Evolutionary conservation across 2,797 vertebrate genomes (phyloP), one percentile per base, ranked within the genome.

Genomic region (Masticophis lateralis): DNA sequence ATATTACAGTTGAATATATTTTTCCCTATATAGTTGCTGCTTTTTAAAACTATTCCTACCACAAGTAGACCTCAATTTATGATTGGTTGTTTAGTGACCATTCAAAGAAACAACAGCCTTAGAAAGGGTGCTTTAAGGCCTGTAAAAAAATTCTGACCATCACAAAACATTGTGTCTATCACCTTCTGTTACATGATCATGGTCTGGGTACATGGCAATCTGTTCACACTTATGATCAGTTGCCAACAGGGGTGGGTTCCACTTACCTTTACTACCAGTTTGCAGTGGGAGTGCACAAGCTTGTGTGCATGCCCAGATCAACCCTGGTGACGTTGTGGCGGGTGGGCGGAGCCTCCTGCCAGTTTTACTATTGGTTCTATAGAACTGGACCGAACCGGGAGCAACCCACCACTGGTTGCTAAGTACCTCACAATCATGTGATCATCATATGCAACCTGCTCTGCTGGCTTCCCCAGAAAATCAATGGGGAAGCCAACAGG

Each of bases 61-160:
- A 69, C n/a, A 69, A n/a, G n/a, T 16, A 69, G n/a, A 69, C n/a
- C 66, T 69, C n/a, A 69, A 69, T 69, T 69, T 69, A 69, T 69
- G n/a, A 69, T 16, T 32, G 66, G 66, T 69, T 69, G 66, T 69
- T 69, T 32, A 69, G 13, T 69, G 66, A 32, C 14, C 16, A 5
- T 69, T 16, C 12, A 12, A n/a, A 32, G n/a, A 18, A 32, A 69
- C 66, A 69, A 32, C 14, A 16, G 14, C 6, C 14, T 69, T 69
- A 69, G 66, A 69, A 32, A 32, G n/a, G 66, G 13, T 69, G n/a
- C 6, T 69, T 69, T 69, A 69, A 69, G n/a, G 6, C n/a, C 14
- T 8, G n/a, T 69, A 69, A 32, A 69, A 32, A 4, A 69, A 12
- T 69, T 69, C 66, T 32, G 66, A 1, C 66, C 66, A 69, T 32